Base-by-base conservation (phyloP, 1,140 invertebrate genomes). In the Aphelenchoides fujianensis region DNA sequence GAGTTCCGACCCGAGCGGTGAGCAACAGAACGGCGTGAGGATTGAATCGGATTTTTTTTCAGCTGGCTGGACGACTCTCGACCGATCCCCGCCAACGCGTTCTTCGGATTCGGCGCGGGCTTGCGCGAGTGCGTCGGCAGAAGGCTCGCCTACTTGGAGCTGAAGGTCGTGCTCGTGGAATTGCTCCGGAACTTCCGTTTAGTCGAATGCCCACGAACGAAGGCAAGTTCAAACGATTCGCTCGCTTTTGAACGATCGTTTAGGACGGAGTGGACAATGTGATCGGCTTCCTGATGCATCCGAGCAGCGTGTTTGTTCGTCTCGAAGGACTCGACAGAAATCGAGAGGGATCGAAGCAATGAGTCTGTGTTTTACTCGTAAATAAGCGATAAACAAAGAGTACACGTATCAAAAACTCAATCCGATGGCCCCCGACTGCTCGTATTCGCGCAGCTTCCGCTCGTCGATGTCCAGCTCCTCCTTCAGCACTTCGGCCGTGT, bases 401-500 rank as follows among this genome's bases (percentile, higher is more conserved):
- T n/a, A n/a, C n/a, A n/a, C n/a, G n/a, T n/a, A n/a, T n/a, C n/a
- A n/a, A n/a, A n/a, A 3, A 53, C 23, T n/a, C n/a, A n/a, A n/a
- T n/a, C n/a, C n/a, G n/a, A n/a, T n/a, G n/a, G n/a, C n/a, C n/a
- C n/a, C n/a, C n/a, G n/a, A n/a, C n/a, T n/a, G n/a, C n/a, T n/a
- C n/a, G n/a, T n/a, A n/a, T n/a, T n/a, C n/a, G n/a, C n/a, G n/a
- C n/a, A n/a, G n/a, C n/a, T n/a, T n/a, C n/a, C n/a, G n/a, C n/a
- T n/a, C n/a, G n/a, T n/a, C n/a, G n/a, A 84, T 72, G 23, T 89
- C 87, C 54, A 95, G 85, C 55, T 93, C 79, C 69, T 89, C 81
- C 63, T 84, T 85, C 34, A 97, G 86, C 53, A 97, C 88, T 81
- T 91, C 87, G 52, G 86, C 82, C 0, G 94, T 97, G 80, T 97